Evolutionary conservation across 2,888 invertebrate genomes (phyloP), one percentile per base, ranked within the genome.

Genomic region (Ophraella communa): DNA sequence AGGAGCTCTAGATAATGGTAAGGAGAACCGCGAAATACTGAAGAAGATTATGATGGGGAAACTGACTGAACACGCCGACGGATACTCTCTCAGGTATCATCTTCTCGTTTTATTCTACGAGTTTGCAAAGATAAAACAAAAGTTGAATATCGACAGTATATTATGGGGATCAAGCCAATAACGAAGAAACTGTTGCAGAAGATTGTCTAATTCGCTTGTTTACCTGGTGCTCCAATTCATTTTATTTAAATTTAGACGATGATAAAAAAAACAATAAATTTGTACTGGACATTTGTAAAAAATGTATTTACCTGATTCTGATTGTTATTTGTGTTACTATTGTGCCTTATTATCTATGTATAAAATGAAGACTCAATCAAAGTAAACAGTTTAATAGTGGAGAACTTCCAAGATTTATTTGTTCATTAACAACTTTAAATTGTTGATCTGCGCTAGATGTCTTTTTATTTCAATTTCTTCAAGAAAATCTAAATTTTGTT

Each of bases 21-120:
- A 27, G 27, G 44, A 60, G 60, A 60, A 60, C 27, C 60, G 60
- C 60, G 63, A 64, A 65, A 62, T 61, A 62, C 66, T 68, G 58
- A 53, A 57, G 63, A 64, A 55, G 53, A 59, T 30, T 30, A 30
- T 33, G 24, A 53, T 14, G 49, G 58, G 52, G 63, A 63, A 53
- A 33, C 39, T 51, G 30, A 62, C 21, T 21, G n/a, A 58, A 44
- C 35, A 49, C 57, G 45, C 35, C 24, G 45, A 51, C 53, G 45
- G 49, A 24, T 52, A 44, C 23, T 30, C n/a, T n/a, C 54, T 11
- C 52, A 61, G 58, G 56, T 65, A 62, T 62, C 65, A 65, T 65
- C 57, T 56, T 27, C 44, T 53, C 33, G 33, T 33, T 35, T 33
- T 39, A 35, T 20, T 33, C 33, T 21, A n/a, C 52, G 53, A 51